Conservation (phyloP, 2,113 vertebrate genomes). For the Chionis minor region DNA sequence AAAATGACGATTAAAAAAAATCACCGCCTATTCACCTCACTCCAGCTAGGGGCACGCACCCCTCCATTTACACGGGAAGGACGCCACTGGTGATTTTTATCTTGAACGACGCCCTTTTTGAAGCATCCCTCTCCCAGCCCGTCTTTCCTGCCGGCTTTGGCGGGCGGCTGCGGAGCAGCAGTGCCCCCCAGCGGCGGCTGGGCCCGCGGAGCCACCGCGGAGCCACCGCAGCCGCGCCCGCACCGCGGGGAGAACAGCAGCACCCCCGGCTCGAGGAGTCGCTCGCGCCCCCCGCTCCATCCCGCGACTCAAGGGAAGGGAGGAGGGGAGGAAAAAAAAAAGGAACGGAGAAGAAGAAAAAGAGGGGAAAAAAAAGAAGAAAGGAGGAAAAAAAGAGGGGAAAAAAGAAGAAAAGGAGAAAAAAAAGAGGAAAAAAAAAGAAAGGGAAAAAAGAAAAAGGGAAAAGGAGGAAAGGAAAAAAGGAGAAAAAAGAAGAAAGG, state of each 20-base stretch:
- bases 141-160: too few relatives aligned
- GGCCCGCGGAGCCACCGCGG: background rate
- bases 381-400: too few relatives aligned
- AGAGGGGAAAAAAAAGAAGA: too few relatives aligned
- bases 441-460: too few relatives aligned
- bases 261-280: accelerated
- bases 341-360: too few relatives aligned
- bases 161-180: background rate
- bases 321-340: too few relatives aligned
- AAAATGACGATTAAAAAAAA: background rate
- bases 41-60: accelerated
- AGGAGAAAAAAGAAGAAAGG: background rate
- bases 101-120: background rate
- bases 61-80: background rate
- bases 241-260: too few relatives aligned
- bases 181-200: background rate
- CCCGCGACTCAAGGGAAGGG: accelerated
- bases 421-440: too few relatives aligned
- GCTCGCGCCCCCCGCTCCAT: too few relatives aligned
- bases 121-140: background rate
- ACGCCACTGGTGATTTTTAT: background rate
- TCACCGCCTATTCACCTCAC: background rate
- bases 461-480: accelerated
- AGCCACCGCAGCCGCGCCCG: background rate
- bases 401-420: background rate